Evolutionary conservation across 2,113 vertebrate species (phyloP).

Genomic region (Ceratotherium simum): DNA sequence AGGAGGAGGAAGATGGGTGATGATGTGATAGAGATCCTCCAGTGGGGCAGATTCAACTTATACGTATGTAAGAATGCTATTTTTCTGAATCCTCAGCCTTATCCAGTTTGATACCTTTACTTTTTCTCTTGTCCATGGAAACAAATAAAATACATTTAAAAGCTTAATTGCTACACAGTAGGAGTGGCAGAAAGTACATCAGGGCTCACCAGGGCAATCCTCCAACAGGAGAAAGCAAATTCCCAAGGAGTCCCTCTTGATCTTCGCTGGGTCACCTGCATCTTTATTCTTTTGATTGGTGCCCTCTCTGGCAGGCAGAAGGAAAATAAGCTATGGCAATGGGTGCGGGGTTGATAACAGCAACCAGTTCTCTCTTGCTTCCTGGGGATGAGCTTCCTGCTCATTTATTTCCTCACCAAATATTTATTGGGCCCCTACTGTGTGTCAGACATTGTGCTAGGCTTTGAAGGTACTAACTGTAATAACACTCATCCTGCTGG

Average conservation of each 20-base stretch:
- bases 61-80: background rate
- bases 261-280: background rate
- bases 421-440: background rate
- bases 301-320: background rate
- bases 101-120: background rate
- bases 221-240: background rate
- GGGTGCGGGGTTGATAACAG: too few relatives aligned
- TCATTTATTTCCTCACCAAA: background rate
- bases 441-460: background rate
- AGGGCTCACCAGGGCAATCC: background rate
- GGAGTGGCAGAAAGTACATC: background rate
- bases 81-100: background rate
- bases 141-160: background rate
- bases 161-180: background rate
- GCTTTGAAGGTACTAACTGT: background rate
- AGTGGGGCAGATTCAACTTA: background rate
- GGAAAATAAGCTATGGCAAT: background rate
- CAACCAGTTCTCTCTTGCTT: background rate
- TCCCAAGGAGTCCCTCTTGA: background rate
- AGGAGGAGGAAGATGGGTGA: background rate
- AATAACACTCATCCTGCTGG: background rate
- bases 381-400: background rate
- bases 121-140: background rate
- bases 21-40: background rate
- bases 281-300: background rate